Percentiles rank a stretch among this genome's conserved stretches.
Conservation (phyloP, 2,113 vertebrate genomes). For the Chunga burmeisteri region DNA sequence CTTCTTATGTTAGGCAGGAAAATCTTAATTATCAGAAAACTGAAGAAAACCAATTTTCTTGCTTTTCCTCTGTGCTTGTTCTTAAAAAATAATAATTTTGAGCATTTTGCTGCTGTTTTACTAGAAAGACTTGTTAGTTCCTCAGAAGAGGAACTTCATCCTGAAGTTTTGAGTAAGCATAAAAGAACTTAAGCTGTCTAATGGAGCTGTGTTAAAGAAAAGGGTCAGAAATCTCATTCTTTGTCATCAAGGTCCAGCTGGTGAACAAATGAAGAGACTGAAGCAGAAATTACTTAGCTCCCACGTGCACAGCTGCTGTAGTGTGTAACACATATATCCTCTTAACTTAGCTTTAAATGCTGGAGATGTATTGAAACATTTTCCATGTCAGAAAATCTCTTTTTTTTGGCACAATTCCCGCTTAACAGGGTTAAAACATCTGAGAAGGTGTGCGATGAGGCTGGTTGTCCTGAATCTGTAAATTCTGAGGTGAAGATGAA, state of each 20-base stretch:
- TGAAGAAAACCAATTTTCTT: not conserved
- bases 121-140: not conserved
- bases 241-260: not conserved
- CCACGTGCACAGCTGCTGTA: not conserved
- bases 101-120: not conserved
- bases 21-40: not conserved
- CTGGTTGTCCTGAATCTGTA: not conserved
- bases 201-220: not conserved
- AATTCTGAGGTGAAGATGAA: not conserved
- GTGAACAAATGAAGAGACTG: not conserved
- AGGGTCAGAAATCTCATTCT: not conserved
- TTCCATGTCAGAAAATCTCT: not conserved
- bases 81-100: not conserved
- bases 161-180: not conserved
- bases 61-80: not conserved
- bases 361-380: not conserved
- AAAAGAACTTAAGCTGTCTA: not conserved
- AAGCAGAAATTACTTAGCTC: not conserved
- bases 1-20: not conserved
- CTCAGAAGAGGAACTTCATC: not conserved
- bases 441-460: not conserved
- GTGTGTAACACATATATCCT: not conserved
- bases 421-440: fast-evolving
- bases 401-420: not conserved
- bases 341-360: not conserved